phyloP scores from a whole-genome alignment of 2,888 invertebrate species.

The Drosophila conformis region DNA sequence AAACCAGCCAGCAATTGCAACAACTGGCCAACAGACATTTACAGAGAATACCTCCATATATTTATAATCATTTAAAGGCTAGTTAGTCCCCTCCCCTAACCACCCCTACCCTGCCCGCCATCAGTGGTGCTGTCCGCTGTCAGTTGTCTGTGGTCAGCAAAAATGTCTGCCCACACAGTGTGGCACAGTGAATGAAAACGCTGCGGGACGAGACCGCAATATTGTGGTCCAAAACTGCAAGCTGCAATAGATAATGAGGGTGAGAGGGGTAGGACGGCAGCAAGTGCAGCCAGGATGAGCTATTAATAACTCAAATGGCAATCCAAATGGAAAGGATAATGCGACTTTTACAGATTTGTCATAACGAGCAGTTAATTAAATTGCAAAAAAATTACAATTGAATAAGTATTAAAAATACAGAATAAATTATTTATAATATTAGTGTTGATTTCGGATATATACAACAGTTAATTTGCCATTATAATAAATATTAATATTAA shows the following conservation, averaged over 20 bases:
- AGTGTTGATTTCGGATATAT: not conserved
- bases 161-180: conserved; percentile 13
- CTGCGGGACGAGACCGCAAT: conserved; percentile 46
- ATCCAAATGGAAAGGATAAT: conserved; percentile 13
- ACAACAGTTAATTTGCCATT: not conserved
- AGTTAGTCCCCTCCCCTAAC: conserved; percentile 9
- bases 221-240: conserved; percentile 59
- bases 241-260: conserved; percentile 8
- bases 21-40: not conserved
- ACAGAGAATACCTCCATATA: not conserved
- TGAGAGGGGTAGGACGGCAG: not conserved
- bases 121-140: conserved; percentile 9
- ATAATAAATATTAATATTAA: not conserved
- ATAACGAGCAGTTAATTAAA: conserved; percentile 15
- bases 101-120: not conserved
- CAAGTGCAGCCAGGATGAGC: not conserved
- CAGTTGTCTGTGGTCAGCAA: conserved; percentile 57
- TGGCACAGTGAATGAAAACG: conserved; percentile 53
- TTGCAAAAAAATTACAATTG: not conserved
- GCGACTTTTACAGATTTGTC: conserved; percentile 7
- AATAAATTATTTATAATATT: not conserved
- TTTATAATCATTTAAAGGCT: conserved; percentile 28
- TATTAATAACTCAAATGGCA: conserved; percentile 25
- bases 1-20: conserved; percentile 23
- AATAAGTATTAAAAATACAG: not conserved